phyloP scores from a whole-genome alignment of 2,113 vertebrate species.

The Dromiciops gliroides region DNA sequence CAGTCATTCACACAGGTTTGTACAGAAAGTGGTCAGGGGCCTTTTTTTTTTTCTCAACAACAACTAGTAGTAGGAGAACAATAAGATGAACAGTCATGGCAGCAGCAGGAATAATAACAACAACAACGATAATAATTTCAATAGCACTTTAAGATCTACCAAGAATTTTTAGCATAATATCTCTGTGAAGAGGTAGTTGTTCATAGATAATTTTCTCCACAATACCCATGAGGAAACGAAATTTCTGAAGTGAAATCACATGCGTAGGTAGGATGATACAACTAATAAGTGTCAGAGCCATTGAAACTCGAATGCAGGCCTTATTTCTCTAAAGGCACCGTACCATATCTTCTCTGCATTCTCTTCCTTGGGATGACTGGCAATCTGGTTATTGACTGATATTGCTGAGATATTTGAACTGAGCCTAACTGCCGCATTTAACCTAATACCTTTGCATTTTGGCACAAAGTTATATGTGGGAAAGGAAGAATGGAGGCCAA shows the following conservation, averaged over 20 bases:
- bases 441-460: background rate
- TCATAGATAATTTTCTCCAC: background rate
- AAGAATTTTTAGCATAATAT: background rate
- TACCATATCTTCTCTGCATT: background rate
- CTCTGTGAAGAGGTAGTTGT: background rate
- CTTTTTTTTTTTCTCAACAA: background rate
- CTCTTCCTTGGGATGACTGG: background rate
- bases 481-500: background rate
- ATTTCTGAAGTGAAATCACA: background rate
- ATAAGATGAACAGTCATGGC: background rate
- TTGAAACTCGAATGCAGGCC: background rate
- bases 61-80: background rate
- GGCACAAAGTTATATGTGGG: background rate
- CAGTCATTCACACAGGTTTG: slow-evolving; percentile 35
- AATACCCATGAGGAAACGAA: background rate
- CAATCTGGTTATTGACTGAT: background rate
- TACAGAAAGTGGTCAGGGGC: background rate
- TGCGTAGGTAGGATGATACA: background rate
- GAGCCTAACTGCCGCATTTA: background rate
- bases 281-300: background rate
- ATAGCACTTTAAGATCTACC: background rate
- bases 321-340: background rate
- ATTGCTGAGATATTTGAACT: background rate
- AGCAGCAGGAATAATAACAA: background rate
- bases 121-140: background rate